These are phyloP conservation scores for Drosophila pandora DNA, from an alignment of 1,140 invertebrate species.

Conservation along the genomic window DNA sequence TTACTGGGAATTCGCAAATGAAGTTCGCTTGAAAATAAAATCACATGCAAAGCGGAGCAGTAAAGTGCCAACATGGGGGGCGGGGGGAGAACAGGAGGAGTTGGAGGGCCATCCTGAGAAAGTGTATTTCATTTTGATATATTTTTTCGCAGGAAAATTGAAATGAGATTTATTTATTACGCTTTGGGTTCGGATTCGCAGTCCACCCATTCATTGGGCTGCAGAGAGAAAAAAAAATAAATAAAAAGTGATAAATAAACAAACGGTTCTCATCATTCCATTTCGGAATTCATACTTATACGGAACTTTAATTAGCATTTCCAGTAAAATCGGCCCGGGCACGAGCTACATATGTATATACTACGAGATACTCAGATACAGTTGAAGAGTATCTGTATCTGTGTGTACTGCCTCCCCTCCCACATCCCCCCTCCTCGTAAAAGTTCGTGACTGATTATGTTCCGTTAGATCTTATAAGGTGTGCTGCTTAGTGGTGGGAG, in stretches of 20 bases:
- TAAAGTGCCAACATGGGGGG: conserved; percentile 60
- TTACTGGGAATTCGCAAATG: conserved; percentile 81
- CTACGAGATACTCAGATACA: background rate
- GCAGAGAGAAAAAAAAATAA: conserved; percentile 24
- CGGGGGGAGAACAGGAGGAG: background rate
- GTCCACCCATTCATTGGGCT: conserved; percentile 55
- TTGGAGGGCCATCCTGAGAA: conserved; percentile 50
- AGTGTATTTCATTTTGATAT: conserved; percentile 80
- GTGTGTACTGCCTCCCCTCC: no score
- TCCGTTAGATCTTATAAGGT: conserved; percentile 41
- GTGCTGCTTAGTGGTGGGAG: no score
- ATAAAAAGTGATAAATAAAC: conserved; percentile 51
- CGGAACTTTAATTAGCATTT: conserved; percentile 79
- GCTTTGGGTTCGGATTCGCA: conserved; percentile 58
- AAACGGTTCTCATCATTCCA: conserved; percentile 55
- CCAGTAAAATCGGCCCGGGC: conserved; percentile 51
- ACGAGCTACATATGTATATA: conserved; percentile 19
- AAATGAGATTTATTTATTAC: conserved; percentile 82
- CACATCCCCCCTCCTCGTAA: no score
- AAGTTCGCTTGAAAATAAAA: conserved; percentile 81
- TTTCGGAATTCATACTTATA: conserved; percentile 55
- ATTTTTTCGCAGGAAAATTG: conserved; percentile 78
- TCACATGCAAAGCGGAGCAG: conserved; percentile 77
- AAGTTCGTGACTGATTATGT: conserved; percentile 73
- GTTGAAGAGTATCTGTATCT: background rate